phyloP scores from a whole-genome alignment of 2,888 invertebrate genomes.

The Brassicogethes aeneus region DNA sequence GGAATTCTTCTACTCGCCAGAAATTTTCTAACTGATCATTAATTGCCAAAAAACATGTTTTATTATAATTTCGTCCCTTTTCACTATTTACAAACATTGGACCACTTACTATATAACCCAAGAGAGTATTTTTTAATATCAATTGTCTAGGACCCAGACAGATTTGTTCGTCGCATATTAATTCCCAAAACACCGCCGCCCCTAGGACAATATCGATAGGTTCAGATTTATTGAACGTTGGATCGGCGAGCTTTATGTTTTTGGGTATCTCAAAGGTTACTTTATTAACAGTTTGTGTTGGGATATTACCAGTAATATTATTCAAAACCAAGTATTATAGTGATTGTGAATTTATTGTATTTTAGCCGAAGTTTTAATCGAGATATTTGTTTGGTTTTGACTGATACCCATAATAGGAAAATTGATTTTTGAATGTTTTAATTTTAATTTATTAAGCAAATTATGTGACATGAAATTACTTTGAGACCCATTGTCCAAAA shows the following conservation, averaged over 20 bases:
- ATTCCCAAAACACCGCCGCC: not conserved
- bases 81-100: not conserved
- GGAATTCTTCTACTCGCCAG: slow-evolving; percentile 6
- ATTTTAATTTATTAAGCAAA: not conserved
- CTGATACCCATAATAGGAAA: not conserved
- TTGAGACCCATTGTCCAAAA: not conserved
- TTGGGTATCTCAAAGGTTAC: not conserved
- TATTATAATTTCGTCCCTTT: not conserved
- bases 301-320: not conserved
- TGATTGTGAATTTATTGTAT: not conserved
- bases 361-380: not conserved
- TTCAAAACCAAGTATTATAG: not conserved
- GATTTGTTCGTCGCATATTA: not conserved
- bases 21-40: not conserved
- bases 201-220: not conserved
- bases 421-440: not conserved
- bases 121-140: not conserved
- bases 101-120: not conserved
- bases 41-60: not conserved
- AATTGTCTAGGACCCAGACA: not conserved
- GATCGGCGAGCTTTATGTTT: not conserved
- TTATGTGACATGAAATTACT: not conserved
- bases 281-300: not conserved
- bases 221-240: not conserved
- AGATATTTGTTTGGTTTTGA: not conserved